A percentile compares a stretch with the other conserved stretches of the same genome.
Conservation (phyloP, 92 coral and sea anemone genomes). For the Porites divaricata region DNA sequence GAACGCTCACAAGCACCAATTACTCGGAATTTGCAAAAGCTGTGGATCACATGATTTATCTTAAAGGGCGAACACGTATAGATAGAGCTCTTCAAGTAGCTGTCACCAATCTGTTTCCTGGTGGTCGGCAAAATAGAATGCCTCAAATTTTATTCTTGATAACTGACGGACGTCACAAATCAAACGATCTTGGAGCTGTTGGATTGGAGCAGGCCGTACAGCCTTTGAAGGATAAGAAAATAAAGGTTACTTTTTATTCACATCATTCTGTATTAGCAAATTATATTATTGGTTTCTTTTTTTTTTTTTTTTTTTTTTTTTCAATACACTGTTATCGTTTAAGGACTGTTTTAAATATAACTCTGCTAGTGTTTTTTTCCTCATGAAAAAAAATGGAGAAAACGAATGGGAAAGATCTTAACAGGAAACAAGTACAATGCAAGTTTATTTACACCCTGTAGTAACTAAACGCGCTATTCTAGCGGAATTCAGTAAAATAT, state of each 20-base stretch:
- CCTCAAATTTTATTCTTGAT: slow-evolving; percentile 53
- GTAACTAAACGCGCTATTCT: too few species aligned
- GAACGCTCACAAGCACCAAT: slow-evolving; percentile 62
- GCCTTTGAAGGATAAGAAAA: slow-evolving; percentile 55
- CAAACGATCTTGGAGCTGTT: slow-evolving; percentile 61
- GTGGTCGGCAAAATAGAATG: slow-evolving; percentile 31
- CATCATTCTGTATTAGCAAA: neutral
- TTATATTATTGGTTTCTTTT: too few species aligned
- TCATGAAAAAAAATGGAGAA: too few species aligned
- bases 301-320: too few species aligned
- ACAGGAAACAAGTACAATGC: too few species aligned
- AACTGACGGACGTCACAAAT: slow-evolving; percentile 78
- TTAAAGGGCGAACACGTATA: slow-evolving; percentile 75
- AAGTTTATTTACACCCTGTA: too few species aligned
- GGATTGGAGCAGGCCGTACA: slow-evolving; percentile 67
- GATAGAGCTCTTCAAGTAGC: slow-evolving; percentile 62
- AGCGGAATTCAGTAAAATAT: too few species aligned
- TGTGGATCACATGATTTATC: slow-evolving; percentile 68
- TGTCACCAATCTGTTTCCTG: slow-evolving; percentile 25
- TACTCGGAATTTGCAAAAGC: slow-evolving; percentile 44
- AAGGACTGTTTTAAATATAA: too few species aligned
- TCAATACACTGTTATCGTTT: too few species aligned
- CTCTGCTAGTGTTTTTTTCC: too few species aligned
- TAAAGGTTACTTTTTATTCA: slow-evolving; percentile 15
- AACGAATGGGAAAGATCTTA: too few species aligned